Evolutionary conservation across 1,140 invertebrate species (phyloP).

Genomic region (Copidosoma floridanum): DNA sequence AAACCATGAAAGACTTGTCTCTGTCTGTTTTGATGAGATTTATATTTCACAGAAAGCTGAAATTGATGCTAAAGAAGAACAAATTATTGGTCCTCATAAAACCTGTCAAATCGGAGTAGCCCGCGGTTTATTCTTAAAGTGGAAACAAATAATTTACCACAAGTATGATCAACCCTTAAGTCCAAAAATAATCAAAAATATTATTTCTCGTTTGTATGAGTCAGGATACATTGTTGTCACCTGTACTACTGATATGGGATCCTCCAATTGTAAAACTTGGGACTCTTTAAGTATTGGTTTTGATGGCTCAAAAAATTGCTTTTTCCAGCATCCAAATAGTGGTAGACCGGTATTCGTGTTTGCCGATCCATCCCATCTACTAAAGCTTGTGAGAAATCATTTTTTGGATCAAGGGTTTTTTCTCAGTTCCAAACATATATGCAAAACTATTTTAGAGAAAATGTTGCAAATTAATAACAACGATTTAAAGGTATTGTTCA

Average conservation of each 20-base stretch:
- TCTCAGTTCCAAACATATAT: conserved; percentile 29
- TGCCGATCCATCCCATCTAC: conserved; percentile 31
- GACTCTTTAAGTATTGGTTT: conserved; percentile 9
- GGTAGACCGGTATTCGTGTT: conserved; percentile 26
- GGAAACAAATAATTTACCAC: conserved; percentile 44
- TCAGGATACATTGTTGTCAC: background rate
- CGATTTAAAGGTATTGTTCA: background rate
- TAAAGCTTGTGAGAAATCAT: too few relatives aligned
- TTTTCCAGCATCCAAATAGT: conserved; percentile 19
- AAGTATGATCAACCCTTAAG: conserved; percentile 39
- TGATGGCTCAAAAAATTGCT: background rate
- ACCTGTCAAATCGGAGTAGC: conserved; percentile 25
- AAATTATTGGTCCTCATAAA: conserved; percentile 22
- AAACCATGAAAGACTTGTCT: conserved; percentile 7
- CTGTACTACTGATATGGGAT: background rate
- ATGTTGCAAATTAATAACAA: background rate
- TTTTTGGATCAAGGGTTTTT: too few relatives aligned
- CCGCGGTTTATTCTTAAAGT: conserved; percentile 33
- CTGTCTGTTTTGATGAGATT: conserved; percentile 29
- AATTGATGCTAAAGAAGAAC: conserved; percentile 19
- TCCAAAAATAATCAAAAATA: background rate
- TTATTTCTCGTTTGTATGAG: background rate
- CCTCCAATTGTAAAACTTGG: conserved; percentile 2
- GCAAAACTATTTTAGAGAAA: conserved; percentile 7
- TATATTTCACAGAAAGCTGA: conserved; percentile 13